Evolutionary conservation across 2,888 invertebrate genomes (phyloP).

Genomic region (Atethmia centrago): DNA sequence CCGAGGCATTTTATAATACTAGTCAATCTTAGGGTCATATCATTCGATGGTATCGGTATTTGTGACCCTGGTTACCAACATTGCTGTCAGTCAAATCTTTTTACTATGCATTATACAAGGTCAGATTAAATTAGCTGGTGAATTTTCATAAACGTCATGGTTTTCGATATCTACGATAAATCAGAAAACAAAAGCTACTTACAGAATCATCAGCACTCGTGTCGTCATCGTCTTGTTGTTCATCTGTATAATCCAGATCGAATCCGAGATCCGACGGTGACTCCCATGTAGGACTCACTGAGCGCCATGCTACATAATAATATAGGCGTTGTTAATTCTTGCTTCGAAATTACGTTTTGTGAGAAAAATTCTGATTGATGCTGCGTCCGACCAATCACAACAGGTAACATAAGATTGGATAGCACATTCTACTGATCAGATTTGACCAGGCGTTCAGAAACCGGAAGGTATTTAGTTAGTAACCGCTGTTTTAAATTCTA

Average conservation of each 20-base stretch:
- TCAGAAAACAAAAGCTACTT: not conserved
- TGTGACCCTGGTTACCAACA: no score
- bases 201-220: slow-evolving; percentile 97
- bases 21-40: no score
- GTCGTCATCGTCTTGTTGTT: slow-evolving; percentile 97
- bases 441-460: not conserved
- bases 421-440: not conserved
- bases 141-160: no score
- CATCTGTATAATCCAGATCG: slow-evolving; percentile 96
- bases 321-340: not conserved
- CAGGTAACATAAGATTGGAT: not conserved
- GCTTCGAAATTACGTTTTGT: not conserved
- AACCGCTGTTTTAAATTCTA: not conserved
- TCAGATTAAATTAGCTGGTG: no score
- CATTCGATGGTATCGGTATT: no score
- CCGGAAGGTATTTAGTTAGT: not conserved
- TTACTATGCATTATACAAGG: no score
- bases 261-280: slow-evolving; percentile 93
- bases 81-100: no score
- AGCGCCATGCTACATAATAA: slow-evolving; percentile 79
- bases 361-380: not conserved
- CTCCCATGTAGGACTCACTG: slow-evolving; percentile 93
- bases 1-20: no score
- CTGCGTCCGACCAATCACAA: not conserved
- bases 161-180: no score